These are phyloP conservation scores for Spea bombifrons DNA, from an alignment of 2,113 vertebrate genomes.

Conservation along the genomic window DNA sequence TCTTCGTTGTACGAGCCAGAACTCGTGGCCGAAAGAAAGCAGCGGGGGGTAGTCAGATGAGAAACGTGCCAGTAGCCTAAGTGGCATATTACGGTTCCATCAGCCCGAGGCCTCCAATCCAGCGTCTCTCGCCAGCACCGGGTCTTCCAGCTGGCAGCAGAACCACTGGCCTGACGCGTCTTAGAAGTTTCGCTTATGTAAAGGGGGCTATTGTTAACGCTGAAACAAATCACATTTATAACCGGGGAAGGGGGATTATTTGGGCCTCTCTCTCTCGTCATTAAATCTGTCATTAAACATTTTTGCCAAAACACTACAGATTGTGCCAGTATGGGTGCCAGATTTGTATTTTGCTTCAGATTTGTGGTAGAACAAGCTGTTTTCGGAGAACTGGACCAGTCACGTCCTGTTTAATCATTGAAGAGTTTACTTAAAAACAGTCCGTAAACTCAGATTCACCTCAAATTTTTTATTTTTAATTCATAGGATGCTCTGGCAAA, in stretches of 20 bases:
- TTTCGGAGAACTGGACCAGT: too few relatives aligned
- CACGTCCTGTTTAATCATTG: not conserved
- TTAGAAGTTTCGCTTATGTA: not conserved
- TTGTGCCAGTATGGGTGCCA: not conserved
- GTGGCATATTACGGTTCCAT: not conserved
- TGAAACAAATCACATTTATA: slow-evolving; percentile 16
- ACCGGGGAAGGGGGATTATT: slow-evolving; percentile 10
- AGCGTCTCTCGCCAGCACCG: not conserved
- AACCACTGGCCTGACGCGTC: not conserved
- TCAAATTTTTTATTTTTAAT: not conserved
- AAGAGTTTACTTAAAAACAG: not conserved
- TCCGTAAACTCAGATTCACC: not conserved
- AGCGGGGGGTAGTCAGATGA: not conserved
- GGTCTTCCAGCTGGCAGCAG: not conserved
- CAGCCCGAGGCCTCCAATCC: not conserved
- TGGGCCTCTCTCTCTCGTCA: not conserved
- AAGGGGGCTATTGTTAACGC: not conserved
- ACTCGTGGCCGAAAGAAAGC: slow-evolving; percentile 1
- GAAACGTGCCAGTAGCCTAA: slow-evolving; percentile 6
- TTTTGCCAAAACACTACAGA: not conserved
- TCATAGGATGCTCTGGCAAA: too few relatives aligned
- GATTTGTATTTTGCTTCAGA: not conserved
- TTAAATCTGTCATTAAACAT: not conserved
- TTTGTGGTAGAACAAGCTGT: not conserved
- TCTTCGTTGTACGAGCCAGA: not conserved